Conservation (phyloP, 1,140 invertebrate genomes). For the Hyles vespertilio region DNA sequence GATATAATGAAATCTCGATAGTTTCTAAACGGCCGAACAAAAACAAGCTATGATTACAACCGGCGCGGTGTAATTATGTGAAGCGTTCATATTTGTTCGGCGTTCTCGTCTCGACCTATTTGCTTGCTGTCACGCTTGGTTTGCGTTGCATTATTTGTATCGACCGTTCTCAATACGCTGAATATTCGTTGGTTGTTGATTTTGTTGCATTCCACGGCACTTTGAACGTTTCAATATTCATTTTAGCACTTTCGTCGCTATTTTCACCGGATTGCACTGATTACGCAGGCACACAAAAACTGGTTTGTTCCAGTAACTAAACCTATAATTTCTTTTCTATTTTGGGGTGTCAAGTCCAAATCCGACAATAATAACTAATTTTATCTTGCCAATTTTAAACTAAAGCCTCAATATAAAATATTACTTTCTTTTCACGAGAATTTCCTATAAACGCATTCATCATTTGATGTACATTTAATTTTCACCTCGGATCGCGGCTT, state of each 20-base stretch:
- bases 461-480: too few relatives aligned
- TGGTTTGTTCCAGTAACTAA: too few relatives aligned
- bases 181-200: conserved; percentile 20
- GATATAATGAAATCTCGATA: too few relatives aligned
- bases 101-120: conserved; percentile 49
- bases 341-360: too few relatives aligned
- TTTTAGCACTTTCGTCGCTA: conserved; percentile 1
- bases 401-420: too few relatives aligned
- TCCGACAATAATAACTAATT: too few relatives aligned
- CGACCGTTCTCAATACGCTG: conserved; percentile 21
- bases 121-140: conserved; percentile 49
- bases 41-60: neutral
- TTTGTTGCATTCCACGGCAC: conserved; percentile 27
- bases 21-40: neutral
- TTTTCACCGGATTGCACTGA: conserved; percentile 2
- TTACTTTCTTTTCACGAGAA: too few relatives aligned
- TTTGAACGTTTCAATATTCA: conserved; percentile 5
- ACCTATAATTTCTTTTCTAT: too few relatives aligned
- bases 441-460: too few relatives aligned
- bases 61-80: neutral
- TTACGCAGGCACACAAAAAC: neutral
- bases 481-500: too few relatives aligned
- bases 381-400: too few relatives aligned
- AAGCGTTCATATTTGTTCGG: conserved; percentile 8
- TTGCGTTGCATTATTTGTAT: conserved; percentile 24